phyloP scores from a whole-genome alignment of 2,797 vertebrate genomes.

The Cynopterus sphinx region DNA sequence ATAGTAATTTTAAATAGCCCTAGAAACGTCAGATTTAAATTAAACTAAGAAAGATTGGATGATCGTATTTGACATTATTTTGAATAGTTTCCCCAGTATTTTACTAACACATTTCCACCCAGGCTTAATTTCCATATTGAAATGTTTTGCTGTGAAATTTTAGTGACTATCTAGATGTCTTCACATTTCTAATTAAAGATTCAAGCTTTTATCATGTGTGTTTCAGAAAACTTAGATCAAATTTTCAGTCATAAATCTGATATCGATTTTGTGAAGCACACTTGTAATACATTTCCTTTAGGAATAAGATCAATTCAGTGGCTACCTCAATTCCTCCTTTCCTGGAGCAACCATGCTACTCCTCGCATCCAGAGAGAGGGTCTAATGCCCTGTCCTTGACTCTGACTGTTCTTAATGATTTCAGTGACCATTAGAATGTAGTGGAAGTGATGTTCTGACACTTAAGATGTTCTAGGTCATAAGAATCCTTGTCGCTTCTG shows the following conservation, averaged over 20 bases:
- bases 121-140: neutral
- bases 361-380: neutral
- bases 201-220: neutral
- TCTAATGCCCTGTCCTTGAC: neutral
- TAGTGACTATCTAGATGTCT: neutral
- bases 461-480: neutral
- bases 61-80: conserved; percentile 14
- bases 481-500: neutral
- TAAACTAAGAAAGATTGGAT: conserved; percentile 12
- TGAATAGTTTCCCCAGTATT: neutral
- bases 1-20: neutral
- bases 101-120: neutral
- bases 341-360: neutral
- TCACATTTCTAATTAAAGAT: conserved; percentile 12
- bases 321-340: neutral
- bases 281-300: neutral
- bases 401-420: neutral
- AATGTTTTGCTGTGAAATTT: conserved; percentile 24
- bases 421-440: neutral
- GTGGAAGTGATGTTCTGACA: neutral
- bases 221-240: neutral
- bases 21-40: conserved; percentile 2
- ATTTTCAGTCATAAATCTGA: neutral
- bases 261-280: neutral
- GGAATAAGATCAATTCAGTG: neutral